A percentile compares a stretch with the other conserved stretches of the same genome.
Conservation (phyloP, 2,888 invertebrate genomes). For the Ochropleura leucogaster region DNA sequence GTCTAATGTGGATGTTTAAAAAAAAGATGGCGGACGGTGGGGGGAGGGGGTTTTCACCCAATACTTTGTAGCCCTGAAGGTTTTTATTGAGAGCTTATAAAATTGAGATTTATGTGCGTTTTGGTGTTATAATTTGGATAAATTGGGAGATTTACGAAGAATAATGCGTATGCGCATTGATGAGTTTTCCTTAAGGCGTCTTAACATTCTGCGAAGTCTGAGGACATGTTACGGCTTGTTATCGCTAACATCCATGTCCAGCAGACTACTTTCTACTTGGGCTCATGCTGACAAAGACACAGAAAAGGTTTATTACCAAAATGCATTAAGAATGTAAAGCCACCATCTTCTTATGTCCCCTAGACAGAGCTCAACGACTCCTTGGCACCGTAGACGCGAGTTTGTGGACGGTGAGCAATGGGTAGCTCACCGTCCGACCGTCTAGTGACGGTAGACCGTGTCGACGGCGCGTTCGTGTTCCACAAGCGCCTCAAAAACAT, state of each 20-base stretch:
- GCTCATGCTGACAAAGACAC: not conserved
- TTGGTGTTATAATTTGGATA: constrained; percentile 20
- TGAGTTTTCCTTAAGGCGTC: not conserved
- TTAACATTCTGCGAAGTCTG: not conserved
- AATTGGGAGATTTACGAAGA: not conserved
- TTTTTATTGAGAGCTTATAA: constrained; percentile 39
- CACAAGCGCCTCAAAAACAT: too few species aligned
- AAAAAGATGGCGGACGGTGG: constrained; percentile 2
- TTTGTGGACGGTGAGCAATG: too few species aligned
- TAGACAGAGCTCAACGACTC: not conserved
- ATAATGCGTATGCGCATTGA: constrained; percentile 1
- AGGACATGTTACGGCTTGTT: not conserved
- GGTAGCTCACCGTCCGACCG: too few species aligned
- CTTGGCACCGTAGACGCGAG: too few species aligned
- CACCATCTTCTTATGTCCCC: not conserved
- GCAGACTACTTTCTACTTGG: not conserved
- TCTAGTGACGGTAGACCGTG: too few species aligned
- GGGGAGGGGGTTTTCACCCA: not conserved
- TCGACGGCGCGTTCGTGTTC: too few species aligned
- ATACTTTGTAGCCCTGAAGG: constrained; percentile 18
- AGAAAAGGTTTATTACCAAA: not conserved
- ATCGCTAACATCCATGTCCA: not conserved
- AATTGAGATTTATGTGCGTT: constrained; percentile 39
- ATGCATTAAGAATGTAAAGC: not conserved
- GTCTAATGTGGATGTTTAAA: constrained; percentile 66